Evolutionary conservation across 2,888 invertebrate genomes (phyloP), one percentile per base, ranked within the genome.

Genomic region (Megamerina dolium): DNA sequence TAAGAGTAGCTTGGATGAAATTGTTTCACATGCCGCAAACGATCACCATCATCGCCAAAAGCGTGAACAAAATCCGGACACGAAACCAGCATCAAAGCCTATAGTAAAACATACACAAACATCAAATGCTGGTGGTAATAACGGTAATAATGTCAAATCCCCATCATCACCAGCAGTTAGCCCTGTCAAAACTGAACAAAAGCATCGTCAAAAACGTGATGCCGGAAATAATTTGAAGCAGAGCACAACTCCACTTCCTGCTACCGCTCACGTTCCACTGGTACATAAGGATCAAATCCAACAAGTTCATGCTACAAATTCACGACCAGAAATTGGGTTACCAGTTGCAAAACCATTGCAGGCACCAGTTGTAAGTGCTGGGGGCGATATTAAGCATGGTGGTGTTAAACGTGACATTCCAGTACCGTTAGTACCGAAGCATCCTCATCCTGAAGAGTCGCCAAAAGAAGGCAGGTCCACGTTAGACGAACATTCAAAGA

Each of bases 331-430:
- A 45, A 37, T 12, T 26, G n/a, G n/a, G n/a, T 30, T 41, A 13
- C 37, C 14, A 13, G 44, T 9, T 20, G 33, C 33, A n/a, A 18
- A 26, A 5, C 17, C 34, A 42, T 17, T 43, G 6, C 8, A 23
- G 6, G 23, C 6, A 8, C 23, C 23, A 8, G 23, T 10, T 6
- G 8, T 8, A 12, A 5, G 17, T 1, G 9, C 17, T 13, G 33
- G 17, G 4, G 4, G 13, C 20, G 9, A 32, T 40, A 21, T 41
- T 43, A 5, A 43, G 33, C 37, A 51, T 36, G 19, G 6, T 19
- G 42, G 27, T 18, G 45, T 39, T 18, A 53, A 59, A 41, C 64
- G 66, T n/a, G 66, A 66, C 30, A 63, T 66, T 48, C 63, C 66
- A n/a, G 65, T 66, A 19, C 66, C 66, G 30, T 61, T 63, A 13